Conservation (phyloP, 2,888 invertebrate species). For the Atethmia centrago region DNA sequence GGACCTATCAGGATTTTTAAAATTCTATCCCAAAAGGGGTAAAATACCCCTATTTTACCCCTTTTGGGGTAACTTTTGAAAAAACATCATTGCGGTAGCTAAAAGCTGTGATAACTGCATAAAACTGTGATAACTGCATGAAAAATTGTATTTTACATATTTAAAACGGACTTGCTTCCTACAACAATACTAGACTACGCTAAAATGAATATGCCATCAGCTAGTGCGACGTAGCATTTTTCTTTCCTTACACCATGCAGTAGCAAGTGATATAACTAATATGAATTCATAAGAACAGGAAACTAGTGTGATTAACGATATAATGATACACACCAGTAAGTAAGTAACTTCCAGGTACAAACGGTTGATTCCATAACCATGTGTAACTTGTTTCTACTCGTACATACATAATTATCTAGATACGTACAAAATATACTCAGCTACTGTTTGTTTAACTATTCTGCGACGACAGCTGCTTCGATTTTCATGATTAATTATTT, state of each 20-base stretch:
- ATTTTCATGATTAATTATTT: slow-evolving; percentile 39
- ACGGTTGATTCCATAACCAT: slow-evolving; percentile 48
- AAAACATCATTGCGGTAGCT: no score
- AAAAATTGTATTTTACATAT: slow-evolving; percentile 2
- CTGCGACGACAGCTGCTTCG: slow-evolving; percentile 12
- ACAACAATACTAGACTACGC: not conserved
- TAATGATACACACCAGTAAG: slow-evolving; percentile 43
- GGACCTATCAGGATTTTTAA: not conserved
- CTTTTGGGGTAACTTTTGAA: no score
- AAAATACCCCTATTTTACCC: no score
- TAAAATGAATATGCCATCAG: slow-evolving; percentile 12
- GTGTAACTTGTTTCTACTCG: slow-evolving; percentile 23
- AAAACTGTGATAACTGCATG: not conserved
- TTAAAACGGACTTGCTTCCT: not conserved
- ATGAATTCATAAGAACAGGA: slow-evolving; percentile 46
- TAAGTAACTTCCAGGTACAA: slow-evolving; percentile 52
- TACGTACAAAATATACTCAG: slow-evolving; percentile 3
- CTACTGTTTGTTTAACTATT: slow-evolving; percentile 5
- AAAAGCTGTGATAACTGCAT: not conserved
- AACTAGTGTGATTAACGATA: slow-evolving; percentile 43
- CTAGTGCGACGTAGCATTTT: slow-evolving; percentile 11
- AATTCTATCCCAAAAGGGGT: not conserved
- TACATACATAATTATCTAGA: not conserved
- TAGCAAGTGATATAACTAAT: slow-evolving; percentile 31
- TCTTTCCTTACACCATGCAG: slow-evolving; percentile 20